Evolutionary conservation across 2,888 invertebrate species (phyloP).

Genomic region (Torymus texanus): DNA sequence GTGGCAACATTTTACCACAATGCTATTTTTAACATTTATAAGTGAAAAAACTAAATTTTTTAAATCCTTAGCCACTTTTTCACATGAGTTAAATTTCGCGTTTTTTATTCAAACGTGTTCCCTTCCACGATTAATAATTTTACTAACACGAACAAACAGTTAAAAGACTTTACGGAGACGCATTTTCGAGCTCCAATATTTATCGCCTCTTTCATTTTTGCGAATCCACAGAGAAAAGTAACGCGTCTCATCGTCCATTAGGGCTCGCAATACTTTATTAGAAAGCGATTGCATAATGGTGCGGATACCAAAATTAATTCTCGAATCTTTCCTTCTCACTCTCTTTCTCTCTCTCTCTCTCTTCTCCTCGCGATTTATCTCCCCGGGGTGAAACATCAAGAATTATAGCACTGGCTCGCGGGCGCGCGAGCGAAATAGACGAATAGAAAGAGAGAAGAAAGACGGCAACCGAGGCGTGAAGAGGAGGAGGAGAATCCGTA

Average conservation of each 20-base stretch:
- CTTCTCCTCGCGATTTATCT: conserved; percentile 42
- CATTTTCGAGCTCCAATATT: no score
- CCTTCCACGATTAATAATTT: no score
- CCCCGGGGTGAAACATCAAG: conserved; percentile 38
- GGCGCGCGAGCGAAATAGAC: conserved; percentile 1
- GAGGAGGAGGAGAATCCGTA: conserved; percentile 51
- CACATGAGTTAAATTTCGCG: no score
- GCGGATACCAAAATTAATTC: conserved; percentile 51
- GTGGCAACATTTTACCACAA: no score
- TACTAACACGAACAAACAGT: no score
- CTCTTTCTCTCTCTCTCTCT: not conserved
- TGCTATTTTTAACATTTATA: no score
- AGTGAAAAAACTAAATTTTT: no score
- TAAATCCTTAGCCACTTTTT: no score
- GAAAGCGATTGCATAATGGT: conserved; percentile 44
- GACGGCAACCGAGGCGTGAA: conserved; percentile 36
- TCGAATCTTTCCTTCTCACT: not conserved
- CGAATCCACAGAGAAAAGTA: not conserved
- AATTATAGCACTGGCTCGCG: conserved; percentile 32
- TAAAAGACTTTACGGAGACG: no score
- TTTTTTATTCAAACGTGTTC: no score
- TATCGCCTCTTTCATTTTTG: not conserved
- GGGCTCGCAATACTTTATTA: not conserved
- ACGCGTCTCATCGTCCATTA: no score
- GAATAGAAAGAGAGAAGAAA: conserved; percentile 8